Evolutionary conservation across 2,797 vertebrate genomes (phyloP), one percentile per base, ranked within the genome.

Genomic region (Diplodus sargus): DNA sequence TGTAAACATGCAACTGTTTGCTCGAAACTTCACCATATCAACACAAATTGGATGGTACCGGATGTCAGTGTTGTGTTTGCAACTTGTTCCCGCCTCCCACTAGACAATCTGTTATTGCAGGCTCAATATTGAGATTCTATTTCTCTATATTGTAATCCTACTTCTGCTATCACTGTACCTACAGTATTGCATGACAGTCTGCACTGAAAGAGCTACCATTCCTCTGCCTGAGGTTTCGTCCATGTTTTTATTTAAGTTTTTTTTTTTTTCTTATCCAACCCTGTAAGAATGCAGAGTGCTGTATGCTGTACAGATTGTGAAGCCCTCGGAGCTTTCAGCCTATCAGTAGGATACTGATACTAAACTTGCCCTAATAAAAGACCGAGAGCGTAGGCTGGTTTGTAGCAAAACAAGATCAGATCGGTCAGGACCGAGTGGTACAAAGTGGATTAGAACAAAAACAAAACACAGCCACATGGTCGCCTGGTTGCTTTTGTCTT

Each of bases 401-500:
- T 43, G 20, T 76, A 58, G 59, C 52, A 42, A 43, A 62, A 58
- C 39, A 43, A 45, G 54, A 81, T 73, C 43, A 34, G 58, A 77
- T 22, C 56, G 66, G 66, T 74, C 70, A 60, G 67, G 13, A 71
- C 58, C 0, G 1, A 53, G 23, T 7, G 54, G 68, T 66, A 79
- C 63, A 70, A 81, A 86, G 77, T 70, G 57, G 62, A 82, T 82
- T 74, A 67, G 65, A 76, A 57, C 56, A 62, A 63, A 79, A 69
- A 57, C 23, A 80, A 78, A 81, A 79, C 22, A 51, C 48, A 22
- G 74, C 68, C 78, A 79, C 42, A 23, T 86, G 56, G 78, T 51
- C 52, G 53, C 61, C 66, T 20, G 28, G 49, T 42, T 70, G 65
- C 45, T 76, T 84, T 81, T 78, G 67, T 87, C 25, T 30, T 48